phyloP scores from a whole-genome alignment of 2,888 invertebrate species.

The Drosophila formosana region DNA sequence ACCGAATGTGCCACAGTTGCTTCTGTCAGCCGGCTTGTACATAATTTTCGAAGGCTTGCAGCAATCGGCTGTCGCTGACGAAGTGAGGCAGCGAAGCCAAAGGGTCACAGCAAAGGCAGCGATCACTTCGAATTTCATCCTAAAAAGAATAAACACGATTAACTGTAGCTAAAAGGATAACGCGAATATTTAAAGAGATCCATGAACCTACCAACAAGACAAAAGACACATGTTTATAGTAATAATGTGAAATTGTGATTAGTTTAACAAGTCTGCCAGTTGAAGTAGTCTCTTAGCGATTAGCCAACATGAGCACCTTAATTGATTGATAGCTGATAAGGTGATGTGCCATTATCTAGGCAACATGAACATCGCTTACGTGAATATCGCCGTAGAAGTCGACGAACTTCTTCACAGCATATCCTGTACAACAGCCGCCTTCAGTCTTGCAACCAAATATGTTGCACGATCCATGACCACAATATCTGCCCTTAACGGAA shows the following conservation, averaged over 20 bases:
- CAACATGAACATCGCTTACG: slow-evolving; percentile 11
- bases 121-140: slow-evolving; percentile 16
- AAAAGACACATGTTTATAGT: background rate
- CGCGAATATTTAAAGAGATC: slow-evolving; percentile 13
- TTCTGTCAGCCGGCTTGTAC: slow-evolving; percentile 33
- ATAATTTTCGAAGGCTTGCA: slow-evolving; percentile 49
- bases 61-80: slow-evolving; percentile 39
- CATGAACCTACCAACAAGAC: background rate
- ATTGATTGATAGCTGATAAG: slow-evolving; percentile 1
- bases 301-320: background rate
- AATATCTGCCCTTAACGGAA: slow-evolving; percentile 17
- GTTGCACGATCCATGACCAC: slow-evolving; percentile 43
- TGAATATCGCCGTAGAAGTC: slow-evolving; percentile 30
- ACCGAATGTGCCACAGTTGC: slow-evolving; percentile 44
- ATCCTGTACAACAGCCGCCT: slow-evolving; percentile 31
- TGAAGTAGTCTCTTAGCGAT: background rate
- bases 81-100: slow-evolving; percentile 26
- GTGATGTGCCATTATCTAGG: slow-evolving; percentile 5
- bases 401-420: slow-evolving; percentile 13
- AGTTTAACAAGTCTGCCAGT: too few species aligned
- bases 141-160: background rate
- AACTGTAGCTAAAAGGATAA: too few species aligned
- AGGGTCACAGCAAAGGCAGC: background rate
- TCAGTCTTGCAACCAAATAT: slow-evolving; percentile 41
- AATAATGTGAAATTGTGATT: background rate